Conservation (phyloP, 2,797 vertebrate species). For the Telmatherina bonti region DNA sequence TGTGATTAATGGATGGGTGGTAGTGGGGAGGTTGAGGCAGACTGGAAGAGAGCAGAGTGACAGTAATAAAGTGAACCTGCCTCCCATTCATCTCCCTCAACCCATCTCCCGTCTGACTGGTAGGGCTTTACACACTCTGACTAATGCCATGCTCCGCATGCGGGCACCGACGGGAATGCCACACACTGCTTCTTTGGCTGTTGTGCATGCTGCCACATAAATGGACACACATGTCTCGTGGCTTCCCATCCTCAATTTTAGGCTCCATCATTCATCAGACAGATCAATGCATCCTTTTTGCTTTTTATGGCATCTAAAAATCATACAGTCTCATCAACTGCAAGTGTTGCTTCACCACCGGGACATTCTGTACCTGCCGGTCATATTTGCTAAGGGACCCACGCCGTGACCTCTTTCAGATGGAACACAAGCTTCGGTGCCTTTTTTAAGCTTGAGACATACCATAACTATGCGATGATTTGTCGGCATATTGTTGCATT, state of each 20-base stretch:
- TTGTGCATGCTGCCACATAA: slow-evolving; percentile 53
- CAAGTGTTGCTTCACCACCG: slow-evolving; percentile 67
- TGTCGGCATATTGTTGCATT: slow-evolving; percentile 31
- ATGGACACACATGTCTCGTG: slow-evolving; percentile 63
- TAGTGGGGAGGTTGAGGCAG: slow-evolving; percentile 81
- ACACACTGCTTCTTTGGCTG: slow-evolving; percentile 68
- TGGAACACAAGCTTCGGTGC: slow-evolving; percentile 13
- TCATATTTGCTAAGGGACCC: slow-evolving; percentile 8
- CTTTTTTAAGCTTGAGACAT: slow-evolving; percentile 26
- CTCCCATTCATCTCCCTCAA: slow-evolving; percentile 84
- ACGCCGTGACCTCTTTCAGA: slow-evolving; percentile 34
- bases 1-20: slow-evolving; percentile 82
- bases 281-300: slow-evolving; percentile 78
- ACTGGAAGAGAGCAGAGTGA: slow-evolving; percentile 82
- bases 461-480: slow-evolving; percentile 22
- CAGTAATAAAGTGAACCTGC: slow-evolving; percentile 85
- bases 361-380: slow-evolving; percentile 70
- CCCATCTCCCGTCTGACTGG: slow-evolving; percentile 79
- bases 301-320: slow-evolving; percentile 77
- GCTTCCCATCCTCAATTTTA: slow-evolving; percentile 54
- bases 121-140: slow-evolving; percentile 79
- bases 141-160: slow-evolving; percentile 81
- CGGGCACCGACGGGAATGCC: slow-evolving; percentile 74
- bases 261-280: slow-evolving; percentile 74
- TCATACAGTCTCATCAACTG: slow-evolving; percentile 68